Percentiles rank a stretch among this genome's conserved stretches.
These are phyloP conservation scores for Esox lucius DNA, from an alignment of 2,797 vertebrate species.

Conservation along the genomic window DNA sequence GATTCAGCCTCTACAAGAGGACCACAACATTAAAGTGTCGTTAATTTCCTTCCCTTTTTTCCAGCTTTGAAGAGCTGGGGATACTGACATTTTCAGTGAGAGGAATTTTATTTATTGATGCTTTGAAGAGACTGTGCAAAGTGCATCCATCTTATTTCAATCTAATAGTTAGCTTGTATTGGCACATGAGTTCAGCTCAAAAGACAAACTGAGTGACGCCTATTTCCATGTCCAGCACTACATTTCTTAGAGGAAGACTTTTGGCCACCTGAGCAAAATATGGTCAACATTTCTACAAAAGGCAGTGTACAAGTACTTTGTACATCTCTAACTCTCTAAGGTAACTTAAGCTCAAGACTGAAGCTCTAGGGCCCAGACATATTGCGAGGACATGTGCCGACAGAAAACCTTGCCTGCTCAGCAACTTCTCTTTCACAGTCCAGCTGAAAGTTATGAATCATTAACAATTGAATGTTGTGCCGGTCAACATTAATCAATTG, in stretches of 20 bases:
- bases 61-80: constrained; percentile 28
- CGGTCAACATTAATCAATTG: background rate
- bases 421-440: background rate
- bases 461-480: background rate
- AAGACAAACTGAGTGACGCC: background rate
- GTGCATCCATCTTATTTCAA: background rate
- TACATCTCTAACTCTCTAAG: no score
- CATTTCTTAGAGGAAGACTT: background rate
- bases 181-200: background rate
- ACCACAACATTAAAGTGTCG: constrained; percentile 59
- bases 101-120: background rate
- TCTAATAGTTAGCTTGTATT: background rate
- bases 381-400: no score
- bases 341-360: no score
- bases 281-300: no score
- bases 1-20: constrained; percentile 54
- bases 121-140: constrained; percentile 7
- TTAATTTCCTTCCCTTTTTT: constrained; percentile 46
- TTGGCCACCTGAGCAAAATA: no score
- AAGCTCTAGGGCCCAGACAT: no score
- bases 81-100: constrained; percentile 21
- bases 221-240: background rate
- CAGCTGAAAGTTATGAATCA: background rate
- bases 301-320: no score
- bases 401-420: background rate